A percentile compares a stretch with the other conserved stretches of the same genome.
phyloP scores from a whole-genome alignment of 1,140 invertebrate genomes.

The Scaptomyza pallida region DNA sequence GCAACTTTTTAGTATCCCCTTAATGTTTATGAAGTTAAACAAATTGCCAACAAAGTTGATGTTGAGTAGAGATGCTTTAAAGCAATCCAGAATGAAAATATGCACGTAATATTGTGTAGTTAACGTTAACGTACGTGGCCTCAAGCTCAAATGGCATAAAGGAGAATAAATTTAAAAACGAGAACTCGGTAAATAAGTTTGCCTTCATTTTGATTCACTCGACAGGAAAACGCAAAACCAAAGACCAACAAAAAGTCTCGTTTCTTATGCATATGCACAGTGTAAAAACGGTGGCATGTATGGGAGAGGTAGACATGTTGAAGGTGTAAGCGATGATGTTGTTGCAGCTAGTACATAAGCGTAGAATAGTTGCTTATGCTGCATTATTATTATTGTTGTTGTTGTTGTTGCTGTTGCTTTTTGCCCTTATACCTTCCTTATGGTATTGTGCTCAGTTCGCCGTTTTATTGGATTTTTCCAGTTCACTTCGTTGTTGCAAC shows the following conservation, averaged over 20 bases:
- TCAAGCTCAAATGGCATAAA: slow-evolving; percentile 30
- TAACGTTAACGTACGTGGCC: neutral
- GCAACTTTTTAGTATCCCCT: neutral
- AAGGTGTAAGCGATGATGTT: neutral
- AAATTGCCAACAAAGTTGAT: slow-evolving; percentile 14
- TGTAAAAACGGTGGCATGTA: neutral
- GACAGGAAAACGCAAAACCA: slow-evolving; percentile 13
- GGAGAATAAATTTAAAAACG: slow-evolving; percentile 25
- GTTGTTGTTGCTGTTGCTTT: slow-evolving; percentile 13
- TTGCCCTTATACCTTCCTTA: neutral
- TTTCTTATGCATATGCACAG: slow-evolving; percentile 43
- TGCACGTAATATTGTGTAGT: neutral
- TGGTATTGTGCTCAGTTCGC: slow-evolving; percentile 8
- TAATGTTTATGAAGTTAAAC: neutral
- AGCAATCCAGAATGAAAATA: slow-evolving; percentile 4
- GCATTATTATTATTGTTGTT: slow-evolving; percentile 53
- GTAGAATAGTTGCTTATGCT: slow-evolving; percentile 9
- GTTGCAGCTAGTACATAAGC: slow-evolving; percentile 1
- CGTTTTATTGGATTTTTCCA: slow-evolving; percentile 53
- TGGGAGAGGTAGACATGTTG: neutral
- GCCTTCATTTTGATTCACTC: slow-evolving; percentile 47
- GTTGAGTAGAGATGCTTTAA: slow-evolving; percentile 19
- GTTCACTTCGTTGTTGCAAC: slow-evolving; percentile 18
- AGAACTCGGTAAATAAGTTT: slow-evolving; percentile 62
- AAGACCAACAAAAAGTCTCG: slow-evolving; percentile 28